Percentiles rank a stretch among this genome's conserved stretches.
These are phyloP conservation scores for Stegana nigrithorax DNA, from an alignment of 2,888 invertebrate species.

Conservation along the genomic window DNA sequence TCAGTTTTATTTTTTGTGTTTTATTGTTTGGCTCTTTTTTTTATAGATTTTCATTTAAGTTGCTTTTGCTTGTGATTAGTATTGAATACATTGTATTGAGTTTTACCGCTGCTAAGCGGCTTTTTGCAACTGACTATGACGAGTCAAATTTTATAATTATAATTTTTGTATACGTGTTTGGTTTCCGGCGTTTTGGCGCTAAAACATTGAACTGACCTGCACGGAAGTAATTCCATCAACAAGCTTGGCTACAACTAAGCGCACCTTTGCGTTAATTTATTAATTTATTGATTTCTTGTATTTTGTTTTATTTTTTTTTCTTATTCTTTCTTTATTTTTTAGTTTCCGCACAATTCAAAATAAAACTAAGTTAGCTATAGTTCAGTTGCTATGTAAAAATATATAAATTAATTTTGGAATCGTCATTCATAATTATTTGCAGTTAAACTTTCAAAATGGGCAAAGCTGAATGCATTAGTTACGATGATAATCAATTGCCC, in stretches of 20 bases:
- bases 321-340: neutral
- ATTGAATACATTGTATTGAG: conserved; percentile 32
- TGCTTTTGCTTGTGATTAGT: conserved; percentile 16
- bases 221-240: conserved; percentile 54
- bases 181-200: conserved; percentile 29
- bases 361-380: no score
- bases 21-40: conserved; percentile 4
- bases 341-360: neutral
- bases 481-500: conserved; percentile 72
- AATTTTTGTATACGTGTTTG: no score
- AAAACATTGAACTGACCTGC: conserved; percentile 49
- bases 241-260: no score
- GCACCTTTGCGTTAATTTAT: no score
- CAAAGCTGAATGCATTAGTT: conserved; percentile 66
- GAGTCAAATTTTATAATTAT: no score
- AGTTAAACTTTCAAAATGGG: conserved; percentile 40
- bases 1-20: neutral
- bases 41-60: conserved; percentile 18
- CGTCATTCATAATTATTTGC: neutral
- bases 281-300: no score
- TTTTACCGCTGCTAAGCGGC: no score
- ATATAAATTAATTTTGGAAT: neutral
- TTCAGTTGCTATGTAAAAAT: no score
- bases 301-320: neutral
- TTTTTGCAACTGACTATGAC: no score